Conservation (phyloP, 2,888 invertebrate species). For the Epiblema foenella region DNA sequence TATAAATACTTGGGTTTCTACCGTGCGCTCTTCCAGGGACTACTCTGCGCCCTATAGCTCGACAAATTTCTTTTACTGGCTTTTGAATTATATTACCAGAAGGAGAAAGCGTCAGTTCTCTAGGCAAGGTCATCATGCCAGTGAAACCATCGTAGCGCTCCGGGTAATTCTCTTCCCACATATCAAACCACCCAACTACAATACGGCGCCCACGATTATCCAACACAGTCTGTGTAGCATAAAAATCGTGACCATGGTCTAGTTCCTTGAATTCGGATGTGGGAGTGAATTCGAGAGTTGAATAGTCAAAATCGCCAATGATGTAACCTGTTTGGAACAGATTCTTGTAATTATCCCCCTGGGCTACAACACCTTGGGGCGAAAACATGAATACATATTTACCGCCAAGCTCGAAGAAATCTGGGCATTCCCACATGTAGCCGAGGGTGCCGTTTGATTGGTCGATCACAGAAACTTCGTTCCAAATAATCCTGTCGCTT, state of each 20-base stretch:
- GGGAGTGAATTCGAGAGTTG: slow-evolving; percentile 58
- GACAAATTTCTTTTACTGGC: slow-evolving; percentile 57
- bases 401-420: slow-evolving; percentile 73
- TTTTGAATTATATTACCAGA: slow-evolving; percentile 62
- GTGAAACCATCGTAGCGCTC: slow-evolving; percentile 70
- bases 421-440: slow-evolving; percentile 82
- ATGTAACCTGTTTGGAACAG: slow-evolving; percentile 73
- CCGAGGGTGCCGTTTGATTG: slow-evolving; percentile 68
- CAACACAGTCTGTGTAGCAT: slow-evolving; percentile 73
- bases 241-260: slow-evolving; percentile 76
- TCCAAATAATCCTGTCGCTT: slow-evolving; percentile 64
- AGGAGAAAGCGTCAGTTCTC: slow-evolving; percentile 59
- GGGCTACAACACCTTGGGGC: slow-evolving; percentile 68
- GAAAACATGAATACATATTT: slow-evolving; percentile 72
- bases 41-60: too few relatives aligned
- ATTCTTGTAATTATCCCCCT: slow-evolving; percentile 69
- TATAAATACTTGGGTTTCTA: slow-evolving; percentile 40
- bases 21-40: too few relatives aligned
- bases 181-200: slow-evolving; percentile 73
- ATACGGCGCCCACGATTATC: slow-evolving; percentile 61
- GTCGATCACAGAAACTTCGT: slow-evolving; percentile 59
- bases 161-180: slow-evolving; percentile 74
- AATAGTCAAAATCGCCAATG: slow-evolving; percentile 72
- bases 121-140: slow-evolving; percentile 71
- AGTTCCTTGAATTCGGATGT: slow-evolving; percentile 63